Evolutionary conservation across 2,113 vertebrate genomes (phyloP), one percentile per base, ranked within the genome.

Genomic region (Saimiri boliviensis): DNA sequence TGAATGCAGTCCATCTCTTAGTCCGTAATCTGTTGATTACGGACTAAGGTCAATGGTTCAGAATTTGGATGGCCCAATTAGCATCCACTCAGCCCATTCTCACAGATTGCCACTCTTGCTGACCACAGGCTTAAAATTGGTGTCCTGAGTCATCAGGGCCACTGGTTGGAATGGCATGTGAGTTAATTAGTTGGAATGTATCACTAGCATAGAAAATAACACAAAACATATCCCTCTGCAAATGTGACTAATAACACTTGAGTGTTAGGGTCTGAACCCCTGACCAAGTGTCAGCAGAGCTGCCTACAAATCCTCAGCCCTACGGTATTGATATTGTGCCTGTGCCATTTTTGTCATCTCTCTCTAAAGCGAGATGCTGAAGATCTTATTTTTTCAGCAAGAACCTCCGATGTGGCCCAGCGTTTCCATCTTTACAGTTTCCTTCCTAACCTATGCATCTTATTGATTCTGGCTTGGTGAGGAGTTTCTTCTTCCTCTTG

Each of bases 181-280:
- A 82, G 68, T 60, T 93, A 77, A 95, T 73, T 89, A 74, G 21
- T 56, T 77, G 49, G 86, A 91, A 81, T 89, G 80, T n/a, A 45
- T 68, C 73, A 54, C 23, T n/a, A 70, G 30, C 45, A 32, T 52
- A 58, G 37, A 58, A 82, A 92, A 89, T 66, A 49, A 71, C 37
- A 70, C n/a, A 60, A 66, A 74, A 58, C 70, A 49, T 10, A 45
- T 81, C 54, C 8, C 8, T 88, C 20, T 56, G 21, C 23, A 45
- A 60, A 11, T 49, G 30, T 93, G 79, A 68, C 86, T 52, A 79
- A 84, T 88, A 74, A 40, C 70, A 74, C 42, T 40, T 47, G 9
- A 1, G 17, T 54, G 2, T 30, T n/a, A 40, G 12, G 23, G 8
- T 54, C 56, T 77, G 19, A 45, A 30, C 20, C 8, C 27, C 56